A percentile compares a stretch with the other conserved stretches of the same genome.
These are phyloP conservation scores for Chrysolina americana DNA, from an alignment of 2,888 invertebrate species.

Conservation along the genomic window DNA sequence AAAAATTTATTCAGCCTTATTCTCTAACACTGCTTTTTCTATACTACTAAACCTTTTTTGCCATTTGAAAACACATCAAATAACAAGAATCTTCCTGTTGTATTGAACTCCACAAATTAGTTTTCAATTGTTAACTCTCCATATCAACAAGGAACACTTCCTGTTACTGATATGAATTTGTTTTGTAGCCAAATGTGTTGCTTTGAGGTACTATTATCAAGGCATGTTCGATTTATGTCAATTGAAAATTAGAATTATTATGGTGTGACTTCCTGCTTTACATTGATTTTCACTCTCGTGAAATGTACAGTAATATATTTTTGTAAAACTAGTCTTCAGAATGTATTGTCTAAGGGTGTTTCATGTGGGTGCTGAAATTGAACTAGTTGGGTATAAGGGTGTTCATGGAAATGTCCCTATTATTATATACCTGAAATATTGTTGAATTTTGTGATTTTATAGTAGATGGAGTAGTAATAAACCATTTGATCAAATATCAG, in stretches of 20 bases:
- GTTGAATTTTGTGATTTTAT: not conserved
- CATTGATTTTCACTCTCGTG: not conserved
- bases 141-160: not conserved
- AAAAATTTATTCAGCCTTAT: too few relatives aligned
- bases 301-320: conserved; percentile 36
- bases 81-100: too few relatives aligned
- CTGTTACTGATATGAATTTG: not conserved
- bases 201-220: not conserved
- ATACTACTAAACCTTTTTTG: too few relatives aligned
- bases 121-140: too few relatives aligned
- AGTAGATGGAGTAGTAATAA: not conserved
- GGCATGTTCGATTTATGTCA: not conserved
- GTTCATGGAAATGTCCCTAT: conserved; percentile 23
- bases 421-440: not conserved
- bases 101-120: too few relatives aligned
- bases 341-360: conserved; percentile 26
- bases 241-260: not conserved
- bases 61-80: too few relatives aligned
- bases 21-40: too few relatives aligned
- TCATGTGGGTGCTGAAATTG: conserved; percentile 36
- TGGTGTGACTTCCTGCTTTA: not conserved
- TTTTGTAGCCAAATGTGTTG: not conserved
- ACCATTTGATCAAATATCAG: not conserved
- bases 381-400: conserved; percentile 26
- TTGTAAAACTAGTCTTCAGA: conserved; percentile 41